Percentiles rank a stretch among this genome's conserved stretches.
Conservation (phyloP, 2,888 invertebrate species). For the Psylliodes chrysocephalus region DNA sequence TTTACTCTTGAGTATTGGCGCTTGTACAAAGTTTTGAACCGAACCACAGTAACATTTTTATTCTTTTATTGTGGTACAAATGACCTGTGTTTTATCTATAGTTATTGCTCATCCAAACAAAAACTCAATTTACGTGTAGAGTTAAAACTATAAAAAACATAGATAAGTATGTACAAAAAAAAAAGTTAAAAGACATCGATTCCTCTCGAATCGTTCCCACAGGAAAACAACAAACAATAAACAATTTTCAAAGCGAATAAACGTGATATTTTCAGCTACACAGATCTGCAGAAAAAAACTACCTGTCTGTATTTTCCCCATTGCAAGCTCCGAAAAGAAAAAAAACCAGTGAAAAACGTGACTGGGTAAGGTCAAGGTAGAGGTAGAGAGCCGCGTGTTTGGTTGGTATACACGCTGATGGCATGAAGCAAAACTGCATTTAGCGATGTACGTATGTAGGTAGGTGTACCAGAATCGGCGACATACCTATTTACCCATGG, state of each 20-base stretch:
- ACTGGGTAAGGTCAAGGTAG: constrained; percentile 52
- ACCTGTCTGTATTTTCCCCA: constrained; percentile 26
- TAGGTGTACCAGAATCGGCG: constrained; percentile 15
- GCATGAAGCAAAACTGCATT: constrained; percentile 20
- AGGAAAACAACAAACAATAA: constrained; percentile 4
- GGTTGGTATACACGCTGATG: constrained; percentile 20
- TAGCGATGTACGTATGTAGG: constrained; percentile 16
- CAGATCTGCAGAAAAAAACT: constrained; percentile 3
- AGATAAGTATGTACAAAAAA: too few species aligned
- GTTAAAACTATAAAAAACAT: too few species aligned
- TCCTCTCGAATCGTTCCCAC: not conserved
- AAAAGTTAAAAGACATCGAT: too few species aligned
- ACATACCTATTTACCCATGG: constrained; percentile 31
- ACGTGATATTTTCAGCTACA: not conserved
- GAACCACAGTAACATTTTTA: too few species aligned
- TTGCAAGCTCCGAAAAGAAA: constrained; percentile 19
- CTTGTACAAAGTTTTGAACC: too few species aligned
- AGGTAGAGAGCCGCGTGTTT: constrained; percentile 48
- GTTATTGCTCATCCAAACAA: too few species aligned
- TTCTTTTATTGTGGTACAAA: too few species aligned
- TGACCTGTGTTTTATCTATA: too few species aligned
- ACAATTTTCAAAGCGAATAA: not conserved
- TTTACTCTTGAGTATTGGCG: too few species aligned
- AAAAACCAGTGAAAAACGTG: constrained; percentile 45
- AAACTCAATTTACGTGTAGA: too few species aligned